Base-by-base conservation (phyloP, 2,113 vertebrate genomes). In the Gopherus evgoodei region DNA sequence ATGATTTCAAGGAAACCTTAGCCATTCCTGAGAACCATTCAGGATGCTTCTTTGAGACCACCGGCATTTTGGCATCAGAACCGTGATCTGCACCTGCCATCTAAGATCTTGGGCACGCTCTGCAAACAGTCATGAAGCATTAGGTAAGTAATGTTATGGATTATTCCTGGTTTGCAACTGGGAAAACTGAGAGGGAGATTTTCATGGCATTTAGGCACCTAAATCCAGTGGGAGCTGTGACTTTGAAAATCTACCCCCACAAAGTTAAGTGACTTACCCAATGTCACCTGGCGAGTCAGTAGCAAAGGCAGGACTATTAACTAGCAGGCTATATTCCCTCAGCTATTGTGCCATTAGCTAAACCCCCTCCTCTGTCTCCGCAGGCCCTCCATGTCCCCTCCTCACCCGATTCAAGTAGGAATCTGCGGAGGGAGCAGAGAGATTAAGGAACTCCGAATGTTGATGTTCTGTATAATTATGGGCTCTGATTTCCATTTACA, bases 1-100 rank as follows among this genome's bases (percentile, higher is more conserved):
- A 0, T 27, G 6, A 84, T 22, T 22, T 7, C 0, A 57, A 29
- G 5, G 2, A 7, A 7, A 1, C 47, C 2, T 53, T 0, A 1
- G 81, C 52, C 44, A 19, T 2, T 13, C 10, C 57, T 65, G 8
- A 2, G 53, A 31, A 50, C 53, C 24, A 1, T 3, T 29, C 2
- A 4, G 6, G 38, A 29, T 3, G 53, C 0, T 2, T 72, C 17
- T 38, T 72, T 38, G 35, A n/a, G 65, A 72, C n/a, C 65, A 38
- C 35, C 21, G n/a, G 35, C 9, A 5, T 72, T 72, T 72, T n/a
- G n/a, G 65, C 65, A 72, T n/a, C 38, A 72, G 65, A 72, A 72
- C 65, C 24, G 24, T 47, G 42, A 13, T 27, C 75, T 47, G 42
- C 75, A 11, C 12, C 42, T 6, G 65, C 75, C 21, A 8, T 12